phyloP scores from a whole-genome alignment of 2,888 invertebrate genomes.

The Galeopsomyia nigrocyanea region DNA sequence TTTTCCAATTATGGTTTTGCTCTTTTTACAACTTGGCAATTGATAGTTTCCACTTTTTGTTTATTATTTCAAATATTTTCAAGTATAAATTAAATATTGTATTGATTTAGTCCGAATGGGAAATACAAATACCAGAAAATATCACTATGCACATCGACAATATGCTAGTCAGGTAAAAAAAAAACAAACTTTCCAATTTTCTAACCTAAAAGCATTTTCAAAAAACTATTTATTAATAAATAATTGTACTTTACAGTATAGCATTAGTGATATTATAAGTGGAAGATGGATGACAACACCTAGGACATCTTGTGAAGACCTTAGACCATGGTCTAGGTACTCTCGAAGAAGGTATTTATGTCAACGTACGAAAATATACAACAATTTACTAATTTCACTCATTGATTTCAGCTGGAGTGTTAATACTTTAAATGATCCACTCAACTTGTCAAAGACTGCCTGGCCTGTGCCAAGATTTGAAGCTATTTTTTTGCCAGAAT shows the following conservation, averaged over 20 bases:
- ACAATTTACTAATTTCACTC: slow-evolving; percentile 32
- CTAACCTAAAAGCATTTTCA: slow-evolving; percentile 52
- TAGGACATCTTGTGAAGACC: slow-evolving; percentile 53
- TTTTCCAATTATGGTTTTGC: too few relatives aligned
- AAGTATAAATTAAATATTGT: neutral
- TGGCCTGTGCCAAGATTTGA: slow-evolving; percentile 89
- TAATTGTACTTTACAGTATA: slow-evolving; percentile 54
- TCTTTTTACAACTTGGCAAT: too few relatives aligned
- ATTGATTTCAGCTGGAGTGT: slow-evolving; percentile 75
- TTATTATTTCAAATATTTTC: slow-evolving; percentile 8
- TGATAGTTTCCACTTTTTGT: too few relatives aligned
- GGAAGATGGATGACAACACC: slow-evolving; percentile 55
- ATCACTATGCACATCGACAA: slow-evolving; percentile 55
- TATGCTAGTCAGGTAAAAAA: slow-evolving; percentile 62
- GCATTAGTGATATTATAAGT: slow-evolving; percentile 59
- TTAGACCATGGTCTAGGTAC: slow-evolving; percentile 75
- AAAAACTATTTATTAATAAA: slow-evolving; percentile 12
- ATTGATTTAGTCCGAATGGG: slow-evolving; percentile 58
- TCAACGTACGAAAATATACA: slow-evolving; percentile 18
- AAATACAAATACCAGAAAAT: slow-evolving; percentile 60
- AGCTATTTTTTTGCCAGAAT: slow-evolving; percentile 89
- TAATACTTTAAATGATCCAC: slow-evolving; percentile 74
- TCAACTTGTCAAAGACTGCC: slow-evolving; percentile 76
- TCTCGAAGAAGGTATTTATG: slow-evolving; percentile 74
- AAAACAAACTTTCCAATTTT: slow-evolving; percentile 31